These are phyloP conservation scores for Coturnix japonica DNA, from an alignment of 2,113 vertebrate genomes.

Conservation along the genomic window DNA sequence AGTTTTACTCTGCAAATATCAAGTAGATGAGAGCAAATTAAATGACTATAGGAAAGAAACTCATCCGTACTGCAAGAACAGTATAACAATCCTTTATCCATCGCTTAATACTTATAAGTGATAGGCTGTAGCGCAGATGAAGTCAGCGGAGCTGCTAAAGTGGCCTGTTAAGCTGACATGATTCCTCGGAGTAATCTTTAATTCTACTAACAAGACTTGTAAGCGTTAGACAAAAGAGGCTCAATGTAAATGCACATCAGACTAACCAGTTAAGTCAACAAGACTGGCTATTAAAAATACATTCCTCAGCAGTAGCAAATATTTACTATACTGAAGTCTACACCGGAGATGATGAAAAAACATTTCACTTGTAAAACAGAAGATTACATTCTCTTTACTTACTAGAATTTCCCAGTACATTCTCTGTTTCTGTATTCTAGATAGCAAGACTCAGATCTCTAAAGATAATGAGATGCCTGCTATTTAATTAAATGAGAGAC, in stretches of 20 bases:
- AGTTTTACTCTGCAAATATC: background rate
- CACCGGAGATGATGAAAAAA: background rate
- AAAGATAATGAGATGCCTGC: background rate
- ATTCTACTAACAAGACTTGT: background rate
- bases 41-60: background rate
- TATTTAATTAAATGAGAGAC: background rate
- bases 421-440: background rate
- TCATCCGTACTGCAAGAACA: background rate
- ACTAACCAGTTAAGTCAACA: background rate
- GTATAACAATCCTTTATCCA: background rate
- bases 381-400: background rate
- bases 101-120: background rate
- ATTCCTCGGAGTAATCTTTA: background rate
- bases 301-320: background rate
- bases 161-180: background rate
- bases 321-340: background rate
- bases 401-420: background rate
- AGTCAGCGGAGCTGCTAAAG: background rate
- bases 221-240: background rate
- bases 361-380: background rate
- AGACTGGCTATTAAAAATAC: background rate
- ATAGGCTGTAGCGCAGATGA: background rate
- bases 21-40: background rate
- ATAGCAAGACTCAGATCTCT: background rate
- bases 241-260: background rate